These are phyloP conservation scores for Paralichthys olivaceus DNA, from an alignment of 2,113 vertebrate genomes.

Conservation along the genomic window DNA sequence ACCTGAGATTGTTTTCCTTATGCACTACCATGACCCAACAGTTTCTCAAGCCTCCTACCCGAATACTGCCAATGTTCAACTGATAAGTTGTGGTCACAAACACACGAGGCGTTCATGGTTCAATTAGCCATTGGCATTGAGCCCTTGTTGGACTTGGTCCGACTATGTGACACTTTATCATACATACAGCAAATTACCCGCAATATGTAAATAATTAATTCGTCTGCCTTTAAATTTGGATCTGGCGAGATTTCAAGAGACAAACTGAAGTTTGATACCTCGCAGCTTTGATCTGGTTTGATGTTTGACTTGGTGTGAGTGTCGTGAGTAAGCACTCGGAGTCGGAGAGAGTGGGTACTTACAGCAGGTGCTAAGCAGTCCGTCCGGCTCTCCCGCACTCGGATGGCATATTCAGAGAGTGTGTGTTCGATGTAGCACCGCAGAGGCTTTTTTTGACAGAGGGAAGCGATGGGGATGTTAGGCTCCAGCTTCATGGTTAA, in stretches of 20 bases:
- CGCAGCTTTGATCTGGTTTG: conserved; percentile 8
- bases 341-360: conserved; percentile 49
- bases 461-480: conserved; percentile 45
- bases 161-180: no score
- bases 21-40: neutral
- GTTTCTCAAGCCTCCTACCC: neutral
- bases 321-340: neutral
- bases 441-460: conserved; percentile 44
- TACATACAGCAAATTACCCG: no score
- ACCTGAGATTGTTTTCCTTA: conserved; percentile 26
- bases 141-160: no score
- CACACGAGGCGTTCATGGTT: no score
- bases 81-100: no score
- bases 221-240: conserved; percentile 24
- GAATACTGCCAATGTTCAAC: no score
- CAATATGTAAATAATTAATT: conserved; percentile 32
- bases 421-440: conserved; percentile 47
- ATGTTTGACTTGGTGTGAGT: conserved; percentile 22
- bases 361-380: conserved; percentile 66
- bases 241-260: no score
- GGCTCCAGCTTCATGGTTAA: conserved; percentile 67
- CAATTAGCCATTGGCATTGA: no score
- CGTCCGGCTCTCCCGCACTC: conserved; percentile 52
- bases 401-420: conserved; percentile 54
- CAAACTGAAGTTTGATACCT: conserved; percentile 3